These are phyloP conservation scores for Engystomops pustulosus DNA, from an alignment of 2,113 vertebrate genomes.

Conservation along the genomic window DNA sequence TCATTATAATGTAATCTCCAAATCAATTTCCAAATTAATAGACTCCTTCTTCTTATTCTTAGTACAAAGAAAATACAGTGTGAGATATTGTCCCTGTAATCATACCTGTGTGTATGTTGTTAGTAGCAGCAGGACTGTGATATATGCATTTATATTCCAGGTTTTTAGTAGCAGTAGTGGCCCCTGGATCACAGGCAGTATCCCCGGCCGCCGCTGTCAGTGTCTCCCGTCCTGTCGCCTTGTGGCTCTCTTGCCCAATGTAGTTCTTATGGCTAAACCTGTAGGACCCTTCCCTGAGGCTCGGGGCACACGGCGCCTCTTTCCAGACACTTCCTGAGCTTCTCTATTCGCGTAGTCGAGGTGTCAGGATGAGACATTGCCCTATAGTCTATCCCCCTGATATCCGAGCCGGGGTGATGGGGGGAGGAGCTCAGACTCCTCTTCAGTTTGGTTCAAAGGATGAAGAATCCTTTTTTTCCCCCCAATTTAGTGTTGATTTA, in stretches of 20 bases:
- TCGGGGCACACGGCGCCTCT: not conserved
- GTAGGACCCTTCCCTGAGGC: not conserved
- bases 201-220: no score
- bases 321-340: not conserved
- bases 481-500: constrained; percentile 59
- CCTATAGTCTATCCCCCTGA: not conserved
- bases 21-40: no score
- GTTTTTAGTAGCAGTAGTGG: no score
- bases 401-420: not conserved
- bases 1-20: no score
- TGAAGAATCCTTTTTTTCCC: not conserved
- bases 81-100: no score
- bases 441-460: constrained; percentile 35
- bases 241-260: not conserved
- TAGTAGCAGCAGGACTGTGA: no score
- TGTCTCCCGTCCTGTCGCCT: no score
- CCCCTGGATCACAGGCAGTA: no score
- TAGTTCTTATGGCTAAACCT: not conserved
- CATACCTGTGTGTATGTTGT: no score
- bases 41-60: no score
- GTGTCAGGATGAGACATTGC: not conserved
- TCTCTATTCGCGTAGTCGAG: not conserved
- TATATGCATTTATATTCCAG: no score
- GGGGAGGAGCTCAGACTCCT: not conserved
- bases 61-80: no score